Evolutionary conservation across 2,113 vertebrate species (phyloP).

Genomic region (Mesocricetus auratus): DNA sequence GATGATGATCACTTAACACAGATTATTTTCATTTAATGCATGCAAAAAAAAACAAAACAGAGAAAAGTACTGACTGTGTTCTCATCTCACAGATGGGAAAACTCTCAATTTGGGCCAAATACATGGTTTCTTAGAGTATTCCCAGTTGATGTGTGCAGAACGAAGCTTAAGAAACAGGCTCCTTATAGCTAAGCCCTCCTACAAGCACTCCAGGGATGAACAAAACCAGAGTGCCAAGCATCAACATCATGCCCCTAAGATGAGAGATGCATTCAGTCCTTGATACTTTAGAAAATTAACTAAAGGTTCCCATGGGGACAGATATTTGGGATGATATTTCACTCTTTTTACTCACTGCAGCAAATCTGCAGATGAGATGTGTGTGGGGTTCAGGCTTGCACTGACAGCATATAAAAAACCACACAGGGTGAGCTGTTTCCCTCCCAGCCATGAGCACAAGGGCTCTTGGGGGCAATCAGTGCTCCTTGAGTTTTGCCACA

Average conservation of each 20-base stretch:
- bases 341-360: not conserved
- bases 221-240: not conserved
- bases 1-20: not conserved
- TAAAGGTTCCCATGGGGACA: not conserved
- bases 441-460: not conserved
- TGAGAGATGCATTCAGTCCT: not conserved
- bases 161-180: not conserved
- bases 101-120: not conserved
- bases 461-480: not conserved
- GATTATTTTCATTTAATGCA: constrained; percentile 7
- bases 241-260: not conserved
- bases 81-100: constrained; percentile 19
- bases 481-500: not conserved
- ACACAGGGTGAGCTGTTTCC: not conserved
- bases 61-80: not conserved
- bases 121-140: not conserved
- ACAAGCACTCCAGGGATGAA: not conserved
- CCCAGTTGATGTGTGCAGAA: not conserved
- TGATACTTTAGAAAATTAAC: constrained; percentile 30
- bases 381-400: not conserved
- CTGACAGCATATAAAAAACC: not conserved
- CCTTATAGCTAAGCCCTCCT: not conserved
- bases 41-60: constrained; percentile 10
- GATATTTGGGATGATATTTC: not conserved
- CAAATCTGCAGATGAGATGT: not conserved